Conservation (phyloP, 1,140 invertebrate species). For the Teleogryllus occipitalis region DNA sequence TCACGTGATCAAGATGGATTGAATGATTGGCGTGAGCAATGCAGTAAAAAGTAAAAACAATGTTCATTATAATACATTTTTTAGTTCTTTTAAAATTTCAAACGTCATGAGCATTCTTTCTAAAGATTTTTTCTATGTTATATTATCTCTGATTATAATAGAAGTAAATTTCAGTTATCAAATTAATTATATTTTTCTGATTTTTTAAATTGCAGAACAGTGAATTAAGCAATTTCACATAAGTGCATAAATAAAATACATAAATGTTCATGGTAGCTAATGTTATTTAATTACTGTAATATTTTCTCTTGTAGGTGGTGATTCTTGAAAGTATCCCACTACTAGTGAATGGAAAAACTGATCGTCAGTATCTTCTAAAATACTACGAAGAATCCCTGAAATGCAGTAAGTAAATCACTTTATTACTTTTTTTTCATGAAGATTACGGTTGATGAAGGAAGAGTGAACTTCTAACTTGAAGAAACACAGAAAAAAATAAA, state of each 20-base stretch:
- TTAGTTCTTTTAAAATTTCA: no score
- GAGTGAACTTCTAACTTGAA: no score
- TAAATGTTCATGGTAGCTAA: background rate
- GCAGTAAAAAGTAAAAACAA: no score
- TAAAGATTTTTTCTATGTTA: no score
- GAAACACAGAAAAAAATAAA: no score
- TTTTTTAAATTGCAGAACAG: background rate
- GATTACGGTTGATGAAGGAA: no score
- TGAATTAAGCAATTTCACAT: background rate
- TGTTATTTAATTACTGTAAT: background rate
- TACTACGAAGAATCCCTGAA: conserved; percentile 42
- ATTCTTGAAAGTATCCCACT: conserved; percentile 63
- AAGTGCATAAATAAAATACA: background rate
- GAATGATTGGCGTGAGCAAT: no score
- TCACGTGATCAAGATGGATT: no score
- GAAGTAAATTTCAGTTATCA: background rate
- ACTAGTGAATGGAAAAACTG: conserved; percentile 76
- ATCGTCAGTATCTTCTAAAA: conserved; percentile 64
- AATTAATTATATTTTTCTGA: background rate
- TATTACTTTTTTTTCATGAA: no score
- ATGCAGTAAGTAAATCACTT: background rate
- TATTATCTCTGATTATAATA: background rate
- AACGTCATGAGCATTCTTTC: no score
- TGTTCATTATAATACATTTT: no score
- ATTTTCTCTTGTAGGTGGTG: conserved; percentile 44